Evolutionary conservation across 2,888 invertebrate species (phyloP).

Genomic region (Oscheius onirici): DNA sequence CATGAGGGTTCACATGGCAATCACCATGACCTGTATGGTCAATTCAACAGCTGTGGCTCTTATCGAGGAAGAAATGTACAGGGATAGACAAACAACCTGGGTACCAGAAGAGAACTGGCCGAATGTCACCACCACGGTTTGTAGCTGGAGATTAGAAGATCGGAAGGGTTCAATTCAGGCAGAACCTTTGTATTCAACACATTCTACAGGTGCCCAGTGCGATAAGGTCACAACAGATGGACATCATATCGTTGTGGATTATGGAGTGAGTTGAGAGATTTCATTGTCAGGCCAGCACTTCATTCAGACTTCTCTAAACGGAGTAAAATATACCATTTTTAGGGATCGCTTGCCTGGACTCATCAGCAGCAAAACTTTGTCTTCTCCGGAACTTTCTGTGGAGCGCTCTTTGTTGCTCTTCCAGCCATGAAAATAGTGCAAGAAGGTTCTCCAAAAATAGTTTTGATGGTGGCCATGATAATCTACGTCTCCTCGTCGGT

Average conservation of each 20-base stretch:
- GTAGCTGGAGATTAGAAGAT: no score
- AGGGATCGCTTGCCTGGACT: slow-evolving; percentile 61
- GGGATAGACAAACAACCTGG: slow-evolving; percentile 14
- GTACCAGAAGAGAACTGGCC: not conserved
- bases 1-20: slow-evolving; percentile 51
- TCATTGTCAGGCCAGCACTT: no score
- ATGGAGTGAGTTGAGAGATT: slow-evolving; percentile 45
- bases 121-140: no score
- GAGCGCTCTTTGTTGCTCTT: slow-evolving; percentile 54
- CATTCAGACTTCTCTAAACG: not conserved
- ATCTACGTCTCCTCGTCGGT: slow-evolving; percentile 42
- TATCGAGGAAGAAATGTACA: slow-evolving; percentile 33
- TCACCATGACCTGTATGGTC: slow-evolving; percentile 58
- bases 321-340: not conserved
- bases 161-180: no score
- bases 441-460: slow-evolving; percentile 17
- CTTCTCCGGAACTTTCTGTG: slow-evolving; percentile 63
- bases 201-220: not conserved
- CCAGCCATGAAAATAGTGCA: slow-evolving; percentile 62
- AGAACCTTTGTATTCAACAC: no score
- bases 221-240: slow-evolving; percentile 16
- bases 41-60: slow-evolving; percentile 50
- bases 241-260: slow-evolving; percentile 47
- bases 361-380: slow-evolving; percentile 56
- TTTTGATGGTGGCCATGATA: slow-evolving; percentile 38